phyloP scores from a whole-genome alignment of 2,888 invertebrate genomes.

The Metacarcinus magister region DNA sequence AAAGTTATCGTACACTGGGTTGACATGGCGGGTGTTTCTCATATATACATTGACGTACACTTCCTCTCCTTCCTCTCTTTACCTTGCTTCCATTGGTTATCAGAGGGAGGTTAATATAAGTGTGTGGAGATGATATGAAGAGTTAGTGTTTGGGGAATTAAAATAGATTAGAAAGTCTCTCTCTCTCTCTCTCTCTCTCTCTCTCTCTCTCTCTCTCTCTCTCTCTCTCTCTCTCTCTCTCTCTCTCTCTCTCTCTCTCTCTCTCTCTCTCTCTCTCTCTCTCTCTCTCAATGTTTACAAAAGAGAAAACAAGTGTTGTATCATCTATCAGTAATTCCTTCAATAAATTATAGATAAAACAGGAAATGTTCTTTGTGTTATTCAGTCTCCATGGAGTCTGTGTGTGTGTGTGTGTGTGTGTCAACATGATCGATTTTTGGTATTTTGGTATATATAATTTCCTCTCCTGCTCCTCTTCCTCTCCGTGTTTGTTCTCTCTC shows the following conservation, averaged over 20 bases:
- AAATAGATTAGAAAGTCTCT: background rate
- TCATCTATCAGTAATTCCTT: no score
- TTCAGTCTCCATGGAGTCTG: no score
- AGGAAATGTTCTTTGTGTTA: no score
- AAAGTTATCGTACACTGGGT: constrained; percentile 17
- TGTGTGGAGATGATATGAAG: background rate
- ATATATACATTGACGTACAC: background rate
- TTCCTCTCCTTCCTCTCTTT: constrained; percentile 21
- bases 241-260: background rate
- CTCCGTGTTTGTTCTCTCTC: no score
- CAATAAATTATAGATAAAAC: no score
- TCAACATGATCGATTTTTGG: no score
- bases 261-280: no score
- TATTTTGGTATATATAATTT: background rate
- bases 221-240: constrained; percentile 57
- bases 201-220: constrained; percentile 42
- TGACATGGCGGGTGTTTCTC: background rate
- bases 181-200: background rate
- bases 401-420: no score
- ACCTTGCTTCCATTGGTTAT: background rate
- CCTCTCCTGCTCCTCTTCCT: background rate
- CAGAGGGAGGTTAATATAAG: background rate
- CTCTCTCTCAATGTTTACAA: no score
- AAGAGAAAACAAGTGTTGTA: no score
- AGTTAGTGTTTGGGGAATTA: background rate